Base-by-base conservation (phyloP, 2,888 invertebrate species). In the Ophioninae sp. region DNA sequence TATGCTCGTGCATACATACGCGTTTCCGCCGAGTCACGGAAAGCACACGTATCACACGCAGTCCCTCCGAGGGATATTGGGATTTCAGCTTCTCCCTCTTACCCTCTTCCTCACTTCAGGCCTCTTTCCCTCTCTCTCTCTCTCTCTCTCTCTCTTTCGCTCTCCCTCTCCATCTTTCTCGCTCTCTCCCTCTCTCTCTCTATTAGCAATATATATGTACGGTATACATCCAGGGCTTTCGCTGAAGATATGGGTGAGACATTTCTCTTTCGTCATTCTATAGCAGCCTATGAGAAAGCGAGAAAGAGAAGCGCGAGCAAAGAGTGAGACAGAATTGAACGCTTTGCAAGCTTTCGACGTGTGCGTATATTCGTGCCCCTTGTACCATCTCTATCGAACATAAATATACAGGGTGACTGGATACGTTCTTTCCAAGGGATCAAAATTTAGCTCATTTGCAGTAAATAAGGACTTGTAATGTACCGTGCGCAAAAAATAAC, bases 21-120 rank as follows among this genome's bases (percentile, higher is more conserved):
- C 69, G 74, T 70, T 84, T 84, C 78, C 69, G 78, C 67, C 61
- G 81, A 78, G 77, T 83, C 83, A 83, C 81, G 83, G 78, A 78
- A 83, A 81, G 74, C 81, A 39, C 76, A 62, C 67, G 72, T 72
- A 70, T 73, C 56, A 21, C 37, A 21, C 21, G 59, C 68, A 80
- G 81, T 78, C 78, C 65, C 78, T 59, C 67, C 6, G 50, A 50
- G 50, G 50, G 17, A 50, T 50, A 61, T 64, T 30, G 21, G 68
- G 21, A 61, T 61, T 21, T 61, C 20, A 7, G 61, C 8, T 7
- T 61, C 50, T 50, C 50, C 13, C 50, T 50, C 13, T 50, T 74
- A 64, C 21, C 20, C 56, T n/a, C n/a, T n/a, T n/a, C n/a, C n/a
- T n/a, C n/a, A n/a, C n/a, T n/a, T n/a, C n/a, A n/a, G n/a, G n/a